Percentiles rank a stretch among this genome's conserved stretches.
Conservation (phyloP, 2,113 vertebrate species). For the Prunella himalayana region DNA sequence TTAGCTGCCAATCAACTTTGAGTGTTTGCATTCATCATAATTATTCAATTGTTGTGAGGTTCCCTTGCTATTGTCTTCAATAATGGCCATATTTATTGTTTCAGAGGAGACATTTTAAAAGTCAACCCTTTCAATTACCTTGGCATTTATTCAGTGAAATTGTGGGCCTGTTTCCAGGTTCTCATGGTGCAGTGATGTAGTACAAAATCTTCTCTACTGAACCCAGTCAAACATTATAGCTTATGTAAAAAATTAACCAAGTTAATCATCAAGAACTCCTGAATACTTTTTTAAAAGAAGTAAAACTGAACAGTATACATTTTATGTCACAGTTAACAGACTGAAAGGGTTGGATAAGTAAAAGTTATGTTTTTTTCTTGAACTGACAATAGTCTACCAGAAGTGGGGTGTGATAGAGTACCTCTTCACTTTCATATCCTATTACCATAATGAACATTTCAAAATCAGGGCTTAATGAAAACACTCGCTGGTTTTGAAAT, state of each 20-base stretch:
- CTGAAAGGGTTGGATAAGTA: accelerated
- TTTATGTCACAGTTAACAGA: background rate
- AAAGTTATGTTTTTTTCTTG: background rate
- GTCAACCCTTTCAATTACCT: background rate
- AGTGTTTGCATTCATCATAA: background rate
- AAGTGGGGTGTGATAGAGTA: background rate
- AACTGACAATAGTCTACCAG: background rate
- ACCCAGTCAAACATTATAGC: background rate
- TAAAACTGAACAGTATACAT: background rate
- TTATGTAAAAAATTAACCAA: background rate
- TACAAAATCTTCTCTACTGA: background rate
- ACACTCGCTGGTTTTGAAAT: background rate
- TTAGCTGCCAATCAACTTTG: background rate
- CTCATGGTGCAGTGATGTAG: background rate
- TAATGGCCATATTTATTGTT: background rate
- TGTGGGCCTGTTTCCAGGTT: background rate
- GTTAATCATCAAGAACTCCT: background rate
- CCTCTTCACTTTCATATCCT: background rate
- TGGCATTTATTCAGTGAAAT: background rate
- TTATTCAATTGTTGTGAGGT: background rate
- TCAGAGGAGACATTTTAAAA: background rate
- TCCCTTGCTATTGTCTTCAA: background rate
- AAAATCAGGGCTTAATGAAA: background rate
- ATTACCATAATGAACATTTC: background rate
- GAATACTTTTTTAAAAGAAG: accelerated